Evolutionary conservation across 2,888 invertebrate species (phyloP), one percentile per base, ranked within the genome.

Genomic region (Odontomyia ornata): DNA sequence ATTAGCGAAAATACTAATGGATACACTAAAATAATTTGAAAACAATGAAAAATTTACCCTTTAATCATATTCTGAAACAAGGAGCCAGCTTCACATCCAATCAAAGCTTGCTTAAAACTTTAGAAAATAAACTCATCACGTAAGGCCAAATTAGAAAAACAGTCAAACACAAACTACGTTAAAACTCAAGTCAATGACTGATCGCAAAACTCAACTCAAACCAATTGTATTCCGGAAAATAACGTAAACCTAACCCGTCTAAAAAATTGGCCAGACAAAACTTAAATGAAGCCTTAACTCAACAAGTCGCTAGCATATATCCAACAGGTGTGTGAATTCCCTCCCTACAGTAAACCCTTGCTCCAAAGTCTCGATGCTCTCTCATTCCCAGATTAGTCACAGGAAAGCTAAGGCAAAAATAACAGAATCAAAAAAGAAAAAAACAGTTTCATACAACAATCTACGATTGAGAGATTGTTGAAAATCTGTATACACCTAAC

Each of bases 251-350:
- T 13, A 69, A 69, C 46, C 69, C 46, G 69, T 69, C 69, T 46
- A 47, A 36, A 65, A 65, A 65, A 65, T 65, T 30, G 18, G 69
- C 69, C 69, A 46, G 69, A 46, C 69, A 69, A 69, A 69, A 69
- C 69, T 23, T 47, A 69, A 69, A 69, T 69, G 69, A 69, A 69
- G 69, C 47, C 69, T 25, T 15, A 27, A 69, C n/a, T 69, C 69
- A 69, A 69, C 69, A 69, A 69, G 69, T 69, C 23, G 4, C 46
- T 69, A 1, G 46, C 69, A 47, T 69, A 69, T 69, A 69, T 69
- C 69, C 69, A 69, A 69, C 69, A 69, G 47, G 69, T 69, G 69
- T 46, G 25, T 15, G 7, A 11, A 60, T 25, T 18, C 25, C 60
- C 21, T 60, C 60, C 15, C 52, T 52, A 13, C 52, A n/a, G 13